phyloP scores from a whole-genome alignment of 2,113 vertebrate genomes.

The Manacus vitellinus region DNA sequence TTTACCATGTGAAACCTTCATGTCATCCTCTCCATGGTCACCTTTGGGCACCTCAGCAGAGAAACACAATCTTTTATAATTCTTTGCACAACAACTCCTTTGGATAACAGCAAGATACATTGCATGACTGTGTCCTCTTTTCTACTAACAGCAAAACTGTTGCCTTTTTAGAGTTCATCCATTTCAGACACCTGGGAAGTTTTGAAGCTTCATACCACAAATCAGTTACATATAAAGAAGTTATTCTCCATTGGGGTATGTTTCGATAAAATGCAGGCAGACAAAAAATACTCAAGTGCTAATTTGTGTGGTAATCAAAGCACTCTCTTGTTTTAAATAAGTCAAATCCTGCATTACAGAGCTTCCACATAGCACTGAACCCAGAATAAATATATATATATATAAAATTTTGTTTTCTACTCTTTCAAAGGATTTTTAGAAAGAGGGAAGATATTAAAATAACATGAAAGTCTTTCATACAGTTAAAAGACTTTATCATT shows the following conservation, averaged over 20 bases:
- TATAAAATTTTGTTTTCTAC: not conserved
- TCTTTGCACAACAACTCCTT: not conserved
- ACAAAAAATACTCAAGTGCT: not conserved
- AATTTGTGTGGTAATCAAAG: not conserved
- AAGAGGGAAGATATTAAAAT: not conserved
- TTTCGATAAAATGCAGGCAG: not conserved
- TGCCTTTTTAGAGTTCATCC: not conserved
- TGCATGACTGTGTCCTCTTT: not conserved
- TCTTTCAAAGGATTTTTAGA: not conserved
- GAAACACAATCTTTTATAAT: not conserved
- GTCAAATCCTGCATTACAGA: not conserved
- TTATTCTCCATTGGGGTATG: not conserved
- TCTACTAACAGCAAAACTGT: not conserved
- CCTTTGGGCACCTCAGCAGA: not conserved
- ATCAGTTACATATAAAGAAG: not conserved
- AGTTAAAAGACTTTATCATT: not conserved
- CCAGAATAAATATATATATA: not conserved
- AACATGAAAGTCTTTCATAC: not conserved
- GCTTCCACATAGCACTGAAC: not conserved
- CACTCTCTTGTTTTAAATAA: not conserved
- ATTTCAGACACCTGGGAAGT: not conserved
- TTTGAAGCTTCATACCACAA: not conserved
- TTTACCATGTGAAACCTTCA: not conserved
- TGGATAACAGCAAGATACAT: not conserved
- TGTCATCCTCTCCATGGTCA: not conserved